Conservation (phyloP, 37 sponge, comb jelly and placozoan species). For the Geodia barretti region DNA sequence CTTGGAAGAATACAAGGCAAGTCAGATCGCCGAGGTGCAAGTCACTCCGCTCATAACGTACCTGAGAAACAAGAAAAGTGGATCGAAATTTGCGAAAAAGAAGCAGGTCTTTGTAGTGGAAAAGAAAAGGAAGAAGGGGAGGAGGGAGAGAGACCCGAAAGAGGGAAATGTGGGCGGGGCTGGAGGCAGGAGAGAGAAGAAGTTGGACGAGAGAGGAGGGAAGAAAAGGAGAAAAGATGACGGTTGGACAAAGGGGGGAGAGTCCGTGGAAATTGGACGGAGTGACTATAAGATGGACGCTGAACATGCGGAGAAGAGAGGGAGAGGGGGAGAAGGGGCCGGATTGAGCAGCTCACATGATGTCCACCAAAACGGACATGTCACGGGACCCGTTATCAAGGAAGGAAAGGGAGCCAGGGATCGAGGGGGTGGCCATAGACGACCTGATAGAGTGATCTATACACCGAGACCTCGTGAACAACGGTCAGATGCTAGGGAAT, state of each 20-base stretch:
- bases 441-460: conserved; percentile 23
- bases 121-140: conserved; percentile 8
- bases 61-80: conserved; percentile 52
- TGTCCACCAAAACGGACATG: neutral
- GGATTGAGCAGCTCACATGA: neutral
- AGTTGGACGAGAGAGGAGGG: neutral
- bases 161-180: neutral
- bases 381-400: neutral
- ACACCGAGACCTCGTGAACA: conserved; percentile 10
- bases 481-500: neutral
- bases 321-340: neutral
- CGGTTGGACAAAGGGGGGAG: too few species aligned
- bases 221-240: conserved; percentile 2
- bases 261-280: neutral
- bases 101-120: conserved; percentile 4
- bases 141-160: neutral
- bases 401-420: neutral
- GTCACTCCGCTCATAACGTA: conserved; percentile 71
- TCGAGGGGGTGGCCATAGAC: neutral
- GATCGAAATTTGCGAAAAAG: neutral
- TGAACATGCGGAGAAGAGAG: neutral
- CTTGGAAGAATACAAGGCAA: conserved; percentile 25
- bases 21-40: conserved; percentile 19
- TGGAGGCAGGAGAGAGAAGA: neutral
- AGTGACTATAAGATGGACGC: neutral